Percentiles rank a stretch among this genome's conserved stretches.
phyloP scores from a whole-genome alignment of 2,888 invertebrate species.

The Thelaira solivaga region DNA sequence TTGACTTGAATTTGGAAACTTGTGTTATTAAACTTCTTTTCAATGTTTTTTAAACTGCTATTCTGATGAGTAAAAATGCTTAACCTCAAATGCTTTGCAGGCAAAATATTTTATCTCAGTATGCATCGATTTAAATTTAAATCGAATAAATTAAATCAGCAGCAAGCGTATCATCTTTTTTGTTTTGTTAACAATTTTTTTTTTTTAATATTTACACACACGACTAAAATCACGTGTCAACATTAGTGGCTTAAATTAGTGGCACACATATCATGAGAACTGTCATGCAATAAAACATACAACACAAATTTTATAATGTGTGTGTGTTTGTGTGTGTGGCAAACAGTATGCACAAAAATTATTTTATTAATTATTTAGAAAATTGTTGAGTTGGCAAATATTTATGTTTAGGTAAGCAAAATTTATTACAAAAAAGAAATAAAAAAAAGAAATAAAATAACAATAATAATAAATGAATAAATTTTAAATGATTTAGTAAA shows the following conservation, averaged over 20 bases:
- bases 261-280: slow-evolving; percentile 22
- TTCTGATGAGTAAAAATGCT: no score
- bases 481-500: no score
- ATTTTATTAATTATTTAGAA: slow-evolving; percentile 42
- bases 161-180: not conserved
- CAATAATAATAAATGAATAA: no score
- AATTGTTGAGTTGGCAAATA: slow-evolving; percentile 2
- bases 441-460: not conserved
- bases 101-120: no score
- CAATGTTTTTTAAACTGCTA: no score
- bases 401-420: slow-evolving; percentile 8
- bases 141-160: no score
- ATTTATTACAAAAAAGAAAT: not conserved
- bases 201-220: not conserved
- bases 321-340: slow-evolving; percentile 6
- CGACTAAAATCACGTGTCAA: slow-evolving; percentile 22
- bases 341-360: no score
- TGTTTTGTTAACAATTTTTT: not conserved
- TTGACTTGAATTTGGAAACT: no score
- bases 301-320: slow-evolving; percentile 24
- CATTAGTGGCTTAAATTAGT: slow-evolving; percentile 31
- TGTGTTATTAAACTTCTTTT: no score
- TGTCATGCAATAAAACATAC: not conserved
- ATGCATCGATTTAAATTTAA: no score
- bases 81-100: no score